A percentile compares a stretch with the other conserved stretches of the same genome.
phyloP scores from a whole-genome alignment of 2,113 vertebrate genomes.

The Pseudopodoces humilis region DNA sequence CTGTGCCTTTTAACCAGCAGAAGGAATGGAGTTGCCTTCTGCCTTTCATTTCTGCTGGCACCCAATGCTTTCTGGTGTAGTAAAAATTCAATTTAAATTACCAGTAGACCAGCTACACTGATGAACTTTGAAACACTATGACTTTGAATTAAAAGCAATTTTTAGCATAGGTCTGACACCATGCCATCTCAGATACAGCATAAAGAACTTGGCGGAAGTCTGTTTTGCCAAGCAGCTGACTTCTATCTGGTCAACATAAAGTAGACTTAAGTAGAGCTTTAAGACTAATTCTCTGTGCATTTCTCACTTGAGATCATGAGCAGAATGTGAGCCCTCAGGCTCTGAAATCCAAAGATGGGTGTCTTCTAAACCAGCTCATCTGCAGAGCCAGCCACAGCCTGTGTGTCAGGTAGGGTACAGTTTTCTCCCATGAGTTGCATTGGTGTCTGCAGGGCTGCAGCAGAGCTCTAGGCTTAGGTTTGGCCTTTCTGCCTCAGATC shows the following conservation, averaged over 20 bases:
- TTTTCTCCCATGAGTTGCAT: rapidly evolving
- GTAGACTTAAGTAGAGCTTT: not conserved
- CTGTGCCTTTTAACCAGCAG: not conserved
- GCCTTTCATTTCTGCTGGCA: not conserved
- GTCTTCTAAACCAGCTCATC: not conserved
- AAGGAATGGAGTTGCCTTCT: not conserved
- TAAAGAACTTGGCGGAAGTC: not conserved
- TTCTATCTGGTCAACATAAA: not conserved
- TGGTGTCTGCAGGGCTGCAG: not conserved
- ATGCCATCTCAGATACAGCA: not conserved
- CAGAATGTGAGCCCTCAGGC: not conserved
- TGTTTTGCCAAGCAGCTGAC: not conserved
- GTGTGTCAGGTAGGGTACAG: rapidly evolving
- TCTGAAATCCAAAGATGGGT: not conserved
- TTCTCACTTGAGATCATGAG: not conserved
- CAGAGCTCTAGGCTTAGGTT: not conserved
- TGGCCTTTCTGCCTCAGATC: not conserved
- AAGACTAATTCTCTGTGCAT: not conserved
- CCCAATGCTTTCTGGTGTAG: not conserved
- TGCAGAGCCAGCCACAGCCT: not conserved
- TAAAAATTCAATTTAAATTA: not conserved
- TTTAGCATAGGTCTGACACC: not conserved
- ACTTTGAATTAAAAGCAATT: not conserved
- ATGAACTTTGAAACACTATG: not conserved
- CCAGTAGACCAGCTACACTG: not conserved